Evolutionary conservation across 2,797 vertebrate species (phyloP).

Genomic region (Cheirogaleus major): DNA sequence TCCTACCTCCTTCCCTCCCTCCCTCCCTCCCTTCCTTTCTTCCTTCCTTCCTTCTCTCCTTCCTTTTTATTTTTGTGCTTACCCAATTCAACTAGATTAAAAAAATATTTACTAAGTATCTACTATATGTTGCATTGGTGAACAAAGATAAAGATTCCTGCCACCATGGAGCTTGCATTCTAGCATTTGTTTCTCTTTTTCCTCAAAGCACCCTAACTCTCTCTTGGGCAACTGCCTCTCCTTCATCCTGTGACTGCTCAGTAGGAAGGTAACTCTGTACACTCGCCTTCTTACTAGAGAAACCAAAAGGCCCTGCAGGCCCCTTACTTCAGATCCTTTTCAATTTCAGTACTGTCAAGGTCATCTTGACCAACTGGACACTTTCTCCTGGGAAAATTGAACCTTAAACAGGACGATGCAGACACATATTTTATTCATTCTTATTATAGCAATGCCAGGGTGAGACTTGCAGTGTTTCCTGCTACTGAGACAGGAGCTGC

Average conservation of each 20-base stretch:
- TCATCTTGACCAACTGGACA: not conserved
- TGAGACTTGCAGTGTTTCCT: not conserved
- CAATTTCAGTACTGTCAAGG: not conserved
- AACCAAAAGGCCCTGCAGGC: no score
- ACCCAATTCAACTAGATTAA: not conserved
- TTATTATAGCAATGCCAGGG: not conserved
- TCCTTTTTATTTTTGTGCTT: not conserved
- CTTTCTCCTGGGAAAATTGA: not conserved
- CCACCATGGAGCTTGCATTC: not conserved
- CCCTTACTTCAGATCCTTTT: not conserved
- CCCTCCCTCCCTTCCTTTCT: fast-evolving
- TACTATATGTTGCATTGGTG: not conserved
- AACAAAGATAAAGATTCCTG: not conserved
- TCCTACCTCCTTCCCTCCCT: fast-evolving
- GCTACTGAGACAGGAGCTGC: not conserved
- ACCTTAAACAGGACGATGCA: not conserved
- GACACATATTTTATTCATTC: not conserved
- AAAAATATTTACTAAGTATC: not conserved
- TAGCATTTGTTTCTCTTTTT: not conserved
- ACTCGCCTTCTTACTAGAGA: not conserved
- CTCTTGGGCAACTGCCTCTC: not conserved
- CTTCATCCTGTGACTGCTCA: not conserved
- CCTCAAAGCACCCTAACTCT: not conserved
- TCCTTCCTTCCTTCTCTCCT: no score
- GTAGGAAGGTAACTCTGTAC: no score